A percentile compares a stretch with the other conserved stretches of the same genome.
Conservation (phyloP, 2,797 vertebrate genomes). For the Enteromius paludinosus region DNA sequence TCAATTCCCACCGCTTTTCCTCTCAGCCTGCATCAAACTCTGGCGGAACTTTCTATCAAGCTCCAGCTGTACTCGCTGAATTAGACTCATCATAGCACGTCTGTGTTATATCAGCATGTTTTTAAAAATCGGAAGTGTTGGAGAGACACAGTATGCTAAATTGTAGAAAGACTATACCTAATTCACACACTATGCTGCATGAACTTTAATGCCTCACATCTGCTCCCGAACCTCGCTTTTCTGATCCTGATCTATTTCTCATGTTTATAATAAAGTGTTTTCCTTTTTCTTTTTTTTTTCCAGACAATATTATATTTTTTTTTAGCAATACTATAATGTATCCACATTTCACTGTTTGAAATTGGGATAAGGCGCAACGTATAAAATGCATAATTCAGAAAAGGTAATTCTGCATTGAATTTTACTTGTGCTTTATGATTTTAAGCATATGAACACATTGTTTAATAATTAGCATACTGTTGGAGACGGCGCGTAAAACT, state of each 20-base stretch:
- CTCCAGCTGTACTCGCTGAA: background rate
- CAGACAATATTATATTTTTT: background rate
- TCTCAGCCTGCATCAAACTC: background rate
- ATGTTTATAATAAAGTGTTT: background rate
- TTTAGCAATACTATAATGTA: background rate
- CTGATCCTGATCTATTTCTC: background rate
- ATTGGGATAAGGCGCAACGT: background rate
- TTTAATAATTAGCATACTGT: background rate
- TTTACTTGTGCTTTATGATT: background rate
- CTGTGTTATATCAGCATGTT: background rate
- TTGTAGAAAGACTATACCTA: too few relatives aligned
- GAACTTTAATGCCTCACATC: background rate
- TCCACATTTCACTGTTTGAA: background rate
- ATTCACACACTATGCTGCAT: too few relatives aligned
- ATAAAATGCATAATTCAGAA: background rate
- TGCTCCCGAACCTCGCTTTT: background rate
- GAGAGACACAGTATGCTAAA: background rate
- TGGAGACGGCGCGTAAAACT: background rate
- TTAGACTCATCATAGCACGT: background rate
- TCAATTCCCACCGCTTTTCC: background rate
- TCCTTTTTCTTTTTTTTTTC: accelerated
- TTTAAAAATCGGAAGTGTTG: background rate
- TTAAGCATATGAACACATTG: background rate
- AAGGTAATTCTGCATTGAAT: background rate
- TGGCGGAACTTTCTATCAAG: background rate